Conservation (phyloP, 1,140 invertebrate species). For the Calliopsis andreniformis region DNA sequence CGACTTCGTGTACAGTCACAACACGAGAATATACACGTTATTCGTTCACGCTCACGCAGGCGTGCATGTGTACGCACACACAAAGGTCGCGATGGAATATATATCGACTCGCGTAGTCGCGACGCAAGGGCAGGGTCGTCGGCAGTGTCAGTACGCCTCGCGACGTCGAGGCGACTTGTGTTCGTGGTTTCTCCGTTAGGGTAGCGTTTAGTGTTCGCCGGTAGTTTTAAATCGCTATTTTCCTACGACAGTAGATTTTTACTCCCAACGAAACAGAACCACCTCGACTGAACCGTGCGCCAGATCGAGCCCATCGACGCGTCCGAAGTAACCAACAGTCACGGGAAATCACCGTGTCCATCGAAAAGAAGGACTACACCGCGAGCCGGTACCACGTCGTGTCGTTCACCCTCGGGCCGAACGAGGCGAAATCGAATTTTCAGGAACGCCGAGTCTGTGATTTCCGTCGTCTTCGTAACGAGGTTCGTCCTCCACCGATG, state of each 20-base stretch:
- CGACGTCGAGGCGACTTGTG: conserved; percentile 64
- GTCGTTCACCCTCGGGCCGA: conserved; percentile 54
- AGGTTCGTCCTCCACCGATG: not conserved
- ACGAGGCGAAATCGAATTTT: conserved; percentile 10
- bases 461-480: not conserved
- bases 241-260: conserved; percentile 14
- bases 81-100: conserved; percentile 35
- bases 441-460: conserved; percentile 30
- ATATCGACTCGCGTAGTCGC: conserved; percentile 67
- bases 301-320: conserved; percentile 8
- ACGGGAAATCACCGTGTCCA: conserved; percentile 4
- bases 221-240: conserved; percentile 36
- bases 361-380: conserved; percentile 5
- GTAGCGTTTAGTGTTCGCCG: conserved; percentile 43
- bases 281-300: not conserved
- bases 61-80: conserved; percentile 13
- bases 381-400: conserved; percentile 57
- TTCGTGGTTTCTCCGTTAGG: conserved; percentile 29
- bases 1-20: not conserved
- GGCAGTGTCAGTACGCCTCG: conserved; percentile 71
- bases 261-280: not conserved
- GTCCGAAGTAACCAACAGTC: conserved; percentile 35
- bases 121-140: conserved; percentile 78
- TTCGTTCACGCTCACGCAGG: conserved; percentile 7
- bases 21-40: not conserved